Evolutionary conservation across 2,888 invertebrate genomes (phyloP).

Genomic region (Agrochola macilenta): DNA sequence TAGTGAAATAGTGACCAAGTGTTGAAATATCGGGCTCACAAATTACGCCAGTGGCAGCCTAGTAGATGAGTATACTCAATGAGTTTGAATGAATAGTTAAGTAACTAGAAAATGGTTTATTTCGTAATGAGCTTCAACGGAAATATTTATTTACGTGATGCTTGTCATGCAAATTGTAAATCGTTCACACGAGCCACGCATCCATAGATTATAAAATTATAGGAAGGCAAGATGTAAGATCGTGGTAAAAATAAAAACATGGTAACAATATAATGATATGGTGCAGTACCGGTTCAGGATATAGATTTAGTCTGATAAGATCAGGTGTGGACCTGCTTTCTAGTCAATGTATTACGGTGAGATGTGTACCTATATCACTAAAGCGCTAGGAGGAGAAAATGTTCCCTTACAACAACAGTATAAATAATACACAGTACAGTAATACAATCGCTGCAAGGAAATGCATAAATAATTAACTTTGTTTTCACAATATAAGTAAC

Average conservation of each 20-base stretch:
- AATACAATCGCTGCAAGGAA: neutral
- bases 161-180: constrained; percentile 60
- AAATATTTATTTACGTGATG: constrained; percentile 59
- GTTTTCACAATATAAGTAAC: neutral
- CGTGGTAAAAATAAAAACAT: constrained; percentile 18
- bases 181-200: constrained; percentile 25
- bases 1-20: constrained; percentile 27
- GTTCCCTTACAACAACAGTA: neutral
- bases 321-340: constrained; percentile 28
- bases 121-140: constrained; percentile 55
- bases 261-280: neutral
- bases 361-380: constrained; percentile 29
- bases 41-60: constrained; percentile 28
- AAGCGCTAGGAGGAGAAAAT: constrained; percentile 20
- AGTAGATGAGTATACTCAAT: constrained; percentile 19
- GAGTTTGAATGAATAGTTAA: constrained; percentile 38
- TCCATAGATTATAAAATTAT: constrained; percentile 51
- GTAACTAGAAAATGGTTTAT: constrained; percentile 46
- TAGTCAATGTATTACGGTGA: constrained; percentile 33
- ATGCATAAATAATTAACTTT: neutral
- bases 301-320: constrained; percentile 41
- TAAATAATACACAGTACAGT: too few relatives aligned
- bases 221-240: constrained; percentile 43
- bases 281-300: constrained; percentile 29
- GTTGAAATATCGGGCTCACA: constrained; percentile 30